Evolutionary conservation across 1,140 invertebrate genomes (phyloP), one percentile per base, ranked within the genome.

Genomic region (Polypedilum vanderplanki): DNA sequence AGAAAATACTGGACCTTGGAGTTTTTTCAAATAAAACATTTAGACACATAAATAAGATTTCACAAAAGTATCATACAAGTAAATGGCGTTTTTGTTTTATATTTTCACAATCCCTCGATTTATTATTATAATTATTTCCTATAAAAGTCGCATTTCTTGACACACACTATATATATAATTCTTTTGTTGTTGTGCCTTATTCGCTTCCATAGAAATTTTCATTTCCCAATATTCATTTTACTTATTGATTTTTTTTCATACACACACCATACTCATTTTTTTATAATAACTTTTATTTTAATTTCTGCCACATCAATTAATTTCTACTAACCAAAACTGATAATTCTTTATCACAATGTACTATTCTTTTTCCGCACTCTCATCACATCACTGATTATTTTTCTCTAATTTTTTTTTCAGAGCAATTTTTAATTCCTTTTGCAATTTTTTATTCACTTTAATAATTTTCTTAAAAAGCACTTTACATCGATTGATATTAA

Each of bases 181-280:
- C 15, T 57, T 57, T 57, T 57, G 46, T 57, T 57, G 46, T 57
- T 57, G 46, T 57, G 46, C 7, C 46, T 57, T 15, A 57, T 57
- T 46, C 41, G 46, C n/a, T 12, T 57, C 46, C 46, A 57, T 57
- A 57, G 46, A 57, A 57, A 57, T 57, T 12, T 33, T 33, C 12
- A 57, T n/a, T 57, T 57, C 46, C 12, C 46, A 57, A 57, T 57
- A 5, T 33, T 33, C 24, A 33, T 57, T 46, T 57, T 57, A 12
- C n/a, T 57, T 57, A 57, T 57, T 57, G 46, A 57, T 57, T 57
- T 57, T 57, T 57, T n/a, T n/a, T n/a, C n/a, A n/a, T n/a, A n/a
- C 46, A 12, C 12, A 57, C 46, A 15, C 46, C 8, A 46, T 46
- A 1, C 15, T 46, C 15, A 46, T 3, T 9, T 12, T 12, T 46